These are phyloP conservation scores for Nylanderia fulva DNA, from an alignment of 1,140 invertebrate genomes.

Conservation along the genomic window DNA sequence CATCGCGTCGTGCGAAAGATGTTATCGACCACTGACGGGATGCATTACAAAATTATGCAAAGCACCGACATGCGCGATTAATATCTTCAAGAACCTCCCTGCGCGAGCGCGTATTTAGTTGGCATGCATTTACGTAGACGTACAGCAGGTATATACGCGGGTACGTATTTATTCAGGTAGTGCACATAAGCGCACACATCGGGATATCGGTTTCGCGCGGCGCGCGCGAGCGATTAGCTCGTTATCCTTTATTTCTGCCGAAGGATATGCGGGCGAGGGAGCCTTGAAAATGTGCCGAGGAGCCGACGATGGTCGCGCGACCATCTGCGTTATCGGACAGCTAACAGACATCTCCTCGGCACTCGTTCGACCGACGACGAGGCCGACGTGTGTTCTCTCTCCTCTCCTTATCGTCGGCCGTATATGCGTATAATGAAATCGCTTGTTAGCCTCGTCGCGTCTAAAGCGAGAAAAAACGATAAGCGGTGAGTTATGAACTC, in stretches of 20 bases:
- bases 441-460: constrained; percentile 48
- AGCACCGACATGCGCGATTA: constrained; percentile 70
- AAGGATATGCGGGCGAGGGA: constrained; percentile 60
- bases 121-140: too few relatives aligned
- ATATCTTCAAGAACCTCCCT: constrained; percentile 58
- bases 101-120: not conserved
- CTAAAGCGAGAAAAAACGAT: constrained; percentile 47
- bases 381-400: not conserved
- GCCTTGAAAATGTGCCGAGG: constrained; percentile 39
- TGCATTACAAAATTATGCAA: constrained; percentile 76
- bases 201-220: constrained; percentile 49
- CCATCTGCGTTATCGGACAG: constrained; percentile 54
- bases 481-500: constrained; percentile 48
- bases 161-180: constrained; percentile 57
- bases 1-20: constrained; percentile 69
- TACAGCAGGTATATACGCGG: not conserved
- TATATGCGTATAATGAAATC: constrained; percentile 39
- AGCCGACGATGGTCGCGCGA: constrained; percentile 5
- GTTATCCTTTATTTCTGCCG: constrained; percentile 52
- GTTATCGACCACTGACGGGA: constrained; percentile 70
- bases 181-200: not conserved
- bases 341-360: constrained; percentile 4
- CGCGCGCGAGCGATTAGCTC: constrained; percentile 53
- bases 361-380: constrained; percentile 13
- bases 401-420: constrained; percentile 22